A percentile compares a stretch with the other conserved stretches of the same genome.
Conservation (phyloP, 2,113 vertebrate species). For the Oncorhynchus mykiss region DNA sequence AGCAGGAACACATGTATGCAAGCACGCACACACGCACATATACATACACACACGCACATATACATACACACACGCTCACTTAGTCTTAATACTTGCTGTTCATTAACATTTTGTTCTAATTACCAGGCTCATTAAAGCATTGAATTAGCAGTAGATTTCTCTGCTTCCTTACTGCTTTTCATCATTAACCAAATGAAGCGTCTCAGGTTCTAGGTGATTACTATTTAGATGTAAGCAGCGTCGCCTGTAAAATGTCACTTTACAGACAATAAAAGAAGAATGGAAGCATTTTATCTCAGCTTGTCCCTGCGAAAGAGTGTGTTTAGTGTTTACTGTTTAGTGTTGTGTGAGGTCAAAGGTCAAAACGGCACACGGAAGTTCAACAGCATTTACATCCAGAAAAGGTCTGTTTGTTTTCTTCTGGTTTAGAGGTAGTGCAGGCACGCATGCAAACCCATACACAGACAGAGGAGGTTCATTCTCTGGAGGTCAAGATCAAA, state of each 20-base stretch:
- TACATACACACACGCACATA: no score
- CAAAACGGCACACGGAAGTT: slow-evolving; percentile 20
- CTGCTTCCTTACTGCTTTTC: slow-evolving; percentile 60
- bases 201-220: slow-evolving; percentile 67
- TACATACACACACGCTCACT: no score
- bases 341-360: slow-evolving; percentile 30
- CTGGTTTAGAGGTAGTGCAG: background rate
- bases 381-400: slow-evolving; percentile 50
- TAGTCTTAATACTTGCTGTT: slow-evolving; percentile 33
- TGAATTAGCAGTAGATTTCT: slow-evolving; percentile 66
- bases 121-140: slow-evolving; percentile 73
- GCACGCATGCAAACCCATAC: background rate
- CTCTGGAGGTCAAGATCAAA: slow-evolving; percentile 59
- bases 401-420: slow-evolving; percentile 3
- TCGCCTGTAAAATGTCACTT: slow-evolving; percentile 57
- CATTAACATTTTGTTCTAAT: slow-evolving; percentile 76
- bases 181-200: slow-evolving; percentile 73
- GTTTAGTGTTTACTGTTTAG: background rate
- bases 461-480: slow-evolving; percentile 3
- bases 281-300: slow-evolving; percentile 8
- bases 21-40: no score
- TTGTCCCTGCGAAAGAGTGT: slow-evolving; percentile 32
- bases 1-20: no score
- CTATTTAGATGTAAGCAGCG: slow-evolving; percentile 60
- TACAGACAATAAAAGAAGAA: slow-evolving; percentile 31